These are phyloP conservation scores for Clinocottus analis DNA, from an alignment of 2,113 vertebrate genomes.

Conservation along the genomic window DNA sequence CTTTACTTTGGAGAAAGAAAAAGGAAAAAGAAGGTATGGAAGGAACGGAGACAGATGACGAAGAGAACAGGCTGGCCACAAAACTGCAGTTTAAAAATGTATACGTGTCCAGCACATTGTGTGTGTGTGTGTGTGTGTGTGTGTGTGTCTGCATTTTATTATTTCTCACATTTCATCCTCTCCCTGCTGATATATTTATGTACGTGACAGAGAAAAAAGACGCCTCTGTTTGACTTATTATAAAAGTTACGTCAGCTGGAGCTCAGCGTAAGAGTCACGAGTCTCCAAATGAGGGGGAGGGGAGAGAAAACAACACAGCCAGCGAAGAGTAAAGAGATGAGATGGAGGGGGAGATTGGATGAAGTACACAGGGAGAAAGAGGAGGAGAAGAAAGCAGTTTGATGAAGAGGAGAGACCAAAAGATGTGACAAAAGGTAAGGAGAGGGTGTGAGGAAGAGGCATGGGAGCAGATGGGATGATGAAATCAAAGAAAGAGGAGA, in stretches of 20 bases:
- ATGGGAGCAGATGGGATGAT: not conserved
- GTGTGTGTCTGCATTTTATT: not conserved
- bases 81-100: conserved; percentile 55
- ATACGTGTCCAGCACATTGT: conserved; percentile 39
- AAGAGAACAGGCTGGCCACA: conserved; percentile 17
- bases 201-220: conserved; percentile 35
- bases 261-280: conserved; percentile 47
- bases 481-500: not conserved
- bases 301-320: conserved; percentile 9
- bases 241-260: conserved; percentile 51
- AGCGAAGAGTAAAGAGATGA: not conserved
- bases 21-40: too few relatives aligned
- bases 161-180: conserved; percentile 5
- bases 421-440: not conserved
- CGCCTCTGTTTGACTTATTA: conserved; percentile 40
- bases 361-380: not conserved
- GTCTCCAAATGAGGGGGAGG: conserved; percentile 32
- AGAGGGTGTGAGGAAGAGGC: not conserved
- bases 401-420: not conserved
- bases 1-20: conserved; percentile 5
- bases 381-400: not conserved
- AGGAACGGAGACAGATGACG: not conserved
- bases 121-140: not conserved
- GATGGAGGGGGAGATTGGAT: not conserved
- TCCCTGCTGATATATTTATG: conserved; percentile 14